A percentile compares a stretch with the other conserved stretches of the same genome.
phyloP scores from a whole-genome alignment of 2,797 vertebrate species.

The Poliocrania exsul region DNA sequence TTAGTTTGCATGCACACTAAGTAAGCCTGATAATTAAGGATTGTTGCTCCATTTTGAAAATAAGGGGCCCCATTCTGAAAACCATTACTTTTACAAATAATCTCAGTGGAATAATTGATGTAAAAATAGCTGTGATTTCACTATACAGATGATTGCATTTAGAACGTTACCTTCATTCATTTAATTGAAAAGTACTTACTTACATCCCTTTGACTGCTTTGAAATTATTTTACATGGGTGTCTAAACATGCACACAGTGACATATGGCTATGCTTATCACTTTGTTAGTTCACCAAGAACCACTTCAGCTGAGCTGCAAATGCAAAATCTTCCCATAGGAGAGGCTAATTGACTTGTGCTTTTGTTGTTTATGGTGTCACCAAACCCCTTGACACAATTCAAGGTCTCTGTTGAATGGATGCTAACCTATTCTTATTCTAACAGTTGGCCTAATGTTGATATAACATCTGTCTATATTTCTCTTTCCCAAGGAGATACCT shows the following conservation, averaged over 20 bases:
- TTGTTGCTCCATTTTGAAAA: conserved; percentile 6
- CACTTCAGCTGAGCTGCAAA: not conserved
- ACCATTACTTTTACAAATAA: not conserved
- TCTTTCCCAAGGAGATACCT: not conserved
- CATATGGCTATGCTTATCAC: not conserved
- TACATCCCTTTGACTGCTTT: not conserved
- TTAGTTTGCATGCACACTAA: not conserved
- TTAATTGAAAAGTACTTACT: not conserved
- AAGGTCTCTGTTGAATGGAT: not conserved
- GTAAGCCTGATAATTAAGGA: not conserved
- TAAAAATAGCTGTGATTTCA: conserved; percentile 1
- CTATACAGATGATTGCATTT: not conserved
- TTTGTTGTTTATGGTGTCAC: conserved; percentile 24
- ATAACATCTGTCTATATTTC: not conserved
- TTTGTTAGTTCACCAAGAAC: not conserved
- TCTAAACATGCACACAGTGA: not conserved
- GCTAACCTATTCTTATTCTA: not conserved
- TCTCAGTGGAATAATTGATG: not conserved
- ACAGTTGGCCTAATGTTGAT: not conserved
- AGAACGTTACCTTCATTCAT: not conserved
- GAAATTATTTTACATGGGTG: not conserved
- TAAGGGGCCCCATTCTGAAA: not conserved
- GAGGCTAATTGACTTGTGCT: not conserved
- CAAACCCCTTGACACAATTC: not conserved
- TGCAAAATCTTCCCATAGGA: not conserved